These are phyloP conservation scores for Stomatorhinus walkeri DNA, from an alignment of 2,797 vertebrate genomes.

Conservation along the genomic window DNA sequence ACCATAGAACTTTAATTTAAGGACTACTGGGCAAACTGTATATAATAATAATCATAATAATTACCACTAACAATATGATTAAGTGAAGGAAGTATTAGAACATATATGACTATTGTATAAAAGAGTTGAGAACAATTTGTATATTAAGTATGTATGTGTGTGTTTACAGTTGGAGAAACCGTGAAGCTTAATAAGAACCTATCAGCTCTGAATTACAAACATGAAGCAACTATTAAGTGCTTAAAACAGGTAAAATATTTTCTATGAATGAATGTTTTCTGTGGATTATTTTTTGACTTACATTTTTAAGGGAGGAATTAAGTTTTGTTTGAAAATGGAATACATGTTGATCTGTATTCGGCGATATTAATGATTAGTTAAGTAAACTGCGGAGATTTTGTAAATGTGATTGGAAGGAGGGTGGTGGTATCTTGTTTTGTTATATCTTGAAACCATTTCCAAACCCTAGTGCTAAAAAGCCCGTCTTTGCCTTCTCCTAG, in stretches of 20 bases:
- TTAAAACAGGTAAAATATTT: constrained; percentile 69
- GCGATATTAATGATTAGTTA: not conserved
- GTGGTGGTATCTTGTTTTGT: not conserved
- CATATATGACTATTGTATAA: not conserved
- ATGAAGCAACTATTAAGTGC: constrained; percentile 63
- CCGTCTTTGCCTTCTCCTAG: not conserved
- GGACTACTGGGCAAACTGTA: not conserved
- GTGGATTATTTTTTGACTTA: not conserved
- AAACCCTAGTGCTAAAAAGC: not conserved
- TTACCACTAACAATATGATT: not conserved
- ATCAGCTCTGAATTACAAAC: constrained; percentile 63
- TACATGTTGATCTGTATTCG: not conserved
- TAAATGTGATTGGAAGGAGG: not conserved
- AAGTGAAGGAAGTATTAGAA: not conserved
- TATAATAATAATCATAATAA: not conserved
- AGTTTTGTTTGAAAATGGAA: not conserved
- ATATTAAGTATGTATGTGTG: constrained; percentile 15
- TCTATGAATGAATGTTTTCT: not conserved
- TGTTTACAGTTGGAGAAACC: constrained; percentile 73
- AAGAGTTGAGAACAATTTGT: not conserved
- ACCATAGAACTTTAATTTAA: not conserved
- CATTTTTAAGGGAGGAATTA: not conserved
- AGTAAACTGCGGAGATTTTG: not conserved
- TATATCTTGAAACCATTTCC: not conserved
- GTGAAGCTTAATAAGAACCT: constrained; percentile 75